A percentile compares a stretch with the other conserved stretches of the same genome.
These are phyloP conservation scores for Eulacestoma nigropectus DNA, from an alignment of 2,113 vertebrate genomes.

Conservation along the genomic window DNA sequence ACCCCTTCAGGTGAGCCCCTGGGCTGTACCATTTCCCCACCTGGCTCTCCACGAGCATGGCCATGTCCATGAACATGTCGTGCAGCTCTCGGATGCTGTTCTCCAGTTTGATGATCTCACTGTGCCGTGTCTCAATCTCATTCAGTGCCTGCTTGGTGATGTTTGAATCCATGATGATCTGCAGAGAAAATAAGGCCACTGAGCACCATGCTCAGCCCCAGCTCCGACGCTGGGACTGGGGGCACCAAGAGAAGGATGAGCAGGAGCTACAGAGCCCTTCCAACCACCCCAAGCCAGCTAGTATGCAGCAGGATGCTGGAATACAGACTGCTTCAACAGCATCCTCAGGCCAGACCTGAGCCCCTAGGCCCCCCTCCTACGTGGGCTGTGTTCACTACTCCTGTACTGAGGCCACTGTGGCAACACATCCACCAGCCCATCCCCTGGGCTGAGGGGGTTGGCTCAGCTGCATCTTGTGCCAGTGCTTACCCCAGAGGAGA, in stretches of 20 bases:
- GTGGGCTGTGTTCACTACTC: not conserved
- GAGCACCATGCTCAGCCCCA: not conserved
- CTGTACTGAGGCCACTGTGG: fast-evolving
- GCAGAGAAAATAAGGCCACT: not conserved
- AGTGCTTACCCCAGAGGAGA: constrained; percentile 88
- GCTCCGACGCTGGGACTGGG: not conserved
- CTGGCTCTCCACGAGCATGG: constrained; percentile 98
- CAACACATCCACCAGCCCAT: fast-evolving
- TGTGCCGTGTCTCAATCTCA: constrained; percentile 93
- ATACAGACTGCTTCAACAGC: not conserved
- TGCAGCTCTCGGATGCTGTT: constrained; percentile 96
- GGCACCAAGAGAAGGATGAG: not conserved
- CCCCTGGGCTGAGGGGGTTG: not conserved
- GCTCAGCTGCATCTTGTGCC: not conserved
- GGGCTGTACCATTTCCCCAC: constrained; percentile 58
- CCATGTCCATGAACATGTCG: constrained; percentile 99
- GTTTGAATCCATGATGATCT: constrained; percentile 97
- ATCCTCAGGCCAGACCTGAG: not conserved
- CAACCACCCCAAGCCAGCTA: not conserved
- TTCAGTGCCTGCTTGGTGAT: constrained; percentile 95
- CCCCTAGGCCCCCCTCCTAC: not conserved
- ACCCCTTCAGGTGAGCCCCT: not conserved
- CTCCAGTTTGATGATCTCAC: constrained; percentile 95
- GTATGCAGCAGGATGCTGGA: not conserved
- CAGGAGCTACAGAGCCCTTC: not conserved